These are phyloP conservation scores for Haliclystus octoradiatus DNA, from an alignment of 30 jellyfish, hydroid and myxozoan species.

Conservation along the genomic window DNA sequence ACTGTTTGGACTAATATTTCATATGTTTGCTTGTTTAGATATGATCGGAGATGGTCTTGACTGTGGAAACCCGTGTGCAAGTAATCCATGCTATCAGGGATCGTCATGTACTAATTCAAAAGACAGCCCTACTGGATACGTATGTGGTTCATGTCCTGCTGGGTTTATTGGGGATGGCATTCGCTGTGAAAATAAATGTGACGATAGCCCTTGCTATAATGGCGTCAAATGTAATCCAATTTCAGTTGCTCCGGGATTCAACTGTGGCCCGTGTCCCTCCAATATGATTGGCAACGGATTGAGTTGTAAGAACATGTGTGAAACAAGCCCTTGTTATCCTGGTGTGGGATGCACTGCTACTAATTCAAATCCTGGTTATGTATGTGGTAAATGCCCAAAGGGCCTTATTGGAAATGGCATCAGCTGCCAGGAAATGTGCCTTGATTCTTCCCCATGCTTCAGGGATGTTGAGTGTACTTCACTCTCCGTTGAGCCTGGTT, in stretches of 20 bases:
- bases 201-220: conserved; percentile 24
- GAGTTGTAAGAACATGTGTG: not conserved
- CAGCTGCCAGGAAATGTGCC: not conserved
- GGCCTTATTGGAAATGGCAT: not conserved
- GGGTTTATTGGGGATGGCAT: conserved; percentile 64
- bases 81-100: conserved; percentile 46
- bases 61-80: conserved; percentile 47
- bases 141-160: conserved; percentile 62
- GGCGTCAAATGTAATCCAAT: not conserved
- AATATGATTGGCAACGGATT: not conserved
- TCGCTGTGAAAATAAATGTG: conserved; percentile 46
- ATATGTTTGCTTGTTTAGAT: too few relatives aligned
- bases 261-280: too few relatives aligned
- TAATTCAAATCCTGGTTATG: not conserved
- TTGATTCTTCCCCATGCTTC: not conserved
- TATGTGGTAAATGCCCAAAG: not conserved
- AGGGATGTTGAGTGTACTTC: not conserved
- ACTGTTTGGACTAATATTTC: too few relatives aligned
- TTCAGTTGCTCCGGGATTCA: too few relatives aligned
- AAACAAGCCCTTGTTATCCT: not conserved
- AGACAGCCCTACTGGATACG: conserved; percentile 40
- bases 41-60: too few relatives aligned
- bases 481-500: conserved; percentile 13
- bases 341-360: not conserved
- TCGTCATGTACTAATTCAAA: conserved; percentile 44